Conservation (phyloP, 1,140 invertebrate genomes). For the Zaprionus taronus region DNA sequence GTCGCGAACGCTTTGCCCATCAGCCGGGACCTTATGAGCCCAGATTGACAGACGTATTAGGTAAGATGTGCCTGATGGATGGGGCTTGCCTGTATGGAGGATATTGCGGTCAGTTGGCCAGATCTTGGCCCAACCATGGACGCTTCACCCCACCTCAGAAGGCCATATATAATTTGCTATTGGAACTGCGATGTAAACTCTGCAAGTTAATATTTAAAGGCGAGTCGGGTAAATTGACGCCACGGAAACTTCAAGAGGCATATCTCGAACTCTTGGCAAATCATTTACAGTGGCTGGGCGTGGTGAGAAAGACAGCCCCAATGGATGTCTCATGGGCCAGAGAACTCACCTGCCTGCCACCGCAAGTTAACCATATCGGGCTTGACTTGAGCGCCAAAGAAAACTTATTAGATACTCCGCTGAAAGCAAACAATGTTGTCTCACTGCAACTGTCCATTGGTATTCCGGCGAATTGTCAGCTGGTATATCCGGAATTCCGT, state of each 20-base stretch:
- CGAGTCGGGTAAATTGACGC: conserved; percentile 13
- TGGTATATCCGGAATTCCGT: conserved; percentile 52
- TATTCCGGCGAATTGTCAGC: conserved; percentile 47
- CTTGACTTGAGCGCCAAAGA: conserved; percentile 14
- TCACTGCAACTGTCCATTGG: conserved; percentile 47
- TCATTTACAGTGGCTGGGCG: conserved; percentile 27
- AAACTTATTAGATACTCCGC: conserved; percentile 21
- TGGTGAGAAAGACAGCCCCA: conserved; percentile 17
- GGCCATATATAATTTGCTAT: conserved; percentile 46
- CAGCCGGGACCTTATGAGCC: conserved; percentile 23
- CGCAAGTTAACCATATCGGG: conserved; percentile 44
- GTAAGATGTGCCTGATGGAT: conserved; percentile 46
- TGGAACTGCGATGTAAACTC: conserved; percentile 46
- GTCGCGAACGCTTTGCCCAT: conserved; percentile 16
- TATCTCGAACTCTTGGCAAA: conserved; percentile 38
- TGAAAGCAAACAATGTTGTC: conserved; percentile 47
- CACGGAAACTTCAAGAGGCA: conserved; percentile 37
- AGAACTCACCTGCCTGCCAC: conserved; percentile 33
- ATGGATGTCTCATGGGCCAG: conserved; percentile 1
- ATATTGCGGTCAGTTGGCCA: conserved; percentile 48
- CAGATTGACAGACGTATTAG: neutral
- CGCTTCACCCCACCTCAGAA: conserved; percentile 53
- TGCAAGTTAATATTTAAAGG: conserved; percentile 17
- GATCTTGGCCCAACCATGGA: conserved; percentile 51
- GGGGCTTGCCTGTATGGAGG: conserved; percentile 52